These are phyloP conservation scores for Pristionchus maxplancki DNA, from an alignment of 2,888 invertebrate genomes.

Conservation along the genomic window DNA sequence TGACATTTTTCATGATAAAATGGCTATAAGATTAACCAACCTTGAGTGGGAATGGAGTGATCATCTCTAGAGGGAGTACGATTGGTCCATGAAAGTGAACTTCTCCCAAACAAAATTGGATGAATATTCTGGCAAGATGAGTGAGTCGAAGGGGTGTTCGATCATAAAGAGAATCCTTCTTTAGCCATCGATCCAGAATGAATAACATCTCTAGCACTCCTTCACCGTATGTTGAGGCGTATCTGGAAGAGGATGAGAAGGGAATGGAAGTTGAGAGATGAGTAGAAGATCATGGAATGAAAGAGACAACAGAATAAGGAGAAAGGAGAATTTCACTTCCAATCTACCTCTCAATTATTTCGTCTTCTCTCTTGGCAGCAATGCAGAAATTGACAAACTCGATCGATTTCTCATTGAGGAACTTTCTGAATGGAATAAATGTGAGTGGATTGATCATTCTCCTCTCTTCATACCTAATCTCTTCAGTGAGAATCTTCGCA, in stretches of 20 bases:
- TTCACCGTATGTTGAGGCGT: constrained; percentile 58
- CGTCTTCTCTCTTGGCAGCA: constrained; percentile 29
- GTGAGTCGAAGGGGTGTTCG: background rate
- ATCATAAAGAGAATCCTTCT: constrained; percentile 49
- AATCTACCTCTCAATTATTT: constrained; percentile 16
- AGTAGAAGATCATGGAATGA: background rate
- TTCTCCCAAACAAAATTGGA: constrained; percentile 43
- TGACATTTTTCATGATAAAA: too few relatives aligned
- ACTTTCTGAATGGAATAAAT: background rate
- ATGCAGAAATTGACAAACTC: constrained; percentile 25
- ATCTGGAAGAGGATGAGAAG: constrained; percentile 56
- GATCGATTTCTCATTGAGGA: constrained; percentile 42
- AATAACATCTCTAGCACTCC: constrained; percentile 55
- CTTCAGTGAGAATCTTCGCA: constrained; percentile 6
- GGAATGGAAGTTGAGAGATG: too few relatives aligned
- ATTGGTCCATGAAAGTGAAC: background rate
- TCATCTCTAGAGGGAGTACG: background rate
- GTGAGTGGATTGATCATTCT: background rate
- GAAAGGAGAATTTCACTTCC: too few relatives aligned
- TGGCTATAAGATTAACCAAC: background rate
- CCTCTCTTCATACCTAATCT: background rate
- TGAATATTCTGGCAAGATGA: constrained; percentile 35
- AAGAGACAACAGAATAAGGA: too few relatives aligned
- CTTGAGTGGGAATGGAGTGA: constrained; percentile 28
- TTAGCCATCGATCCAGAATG: constrained; percentile 61